Base-by-base conservation (phyloP, 2,888 invertebrate species). In the Agapostemon virescens region DNA sequence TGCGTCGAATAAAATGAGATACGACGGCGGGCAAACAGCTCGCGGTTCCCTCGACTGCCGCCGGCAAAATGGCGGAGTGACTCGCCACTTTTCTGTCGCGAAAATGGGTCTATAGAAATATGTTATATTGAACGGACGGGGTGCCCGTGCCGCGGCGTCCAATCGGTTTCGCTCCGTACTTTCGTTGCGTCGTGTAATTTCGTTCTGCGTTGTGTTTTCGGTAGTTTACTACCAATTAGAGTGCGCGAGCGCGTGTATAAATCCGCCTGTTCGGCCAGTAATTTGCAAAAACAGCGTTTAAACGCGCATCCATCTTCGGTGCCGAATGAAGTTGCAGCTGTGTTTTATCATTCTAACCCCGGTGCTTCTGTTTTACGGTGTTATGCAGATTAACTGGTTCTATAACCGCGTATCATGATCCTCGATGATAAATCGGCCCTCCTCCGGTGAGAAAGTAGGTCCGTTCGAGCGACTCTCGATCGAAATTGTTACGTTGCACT, bases 1-100 rank as follows among this genome's bases (percentile, higher is more conserved):
- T 63, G 52, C 42, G 26, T 45, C 68, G 61, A 72, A 68, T 52
- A 63, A 64, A 52, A 45, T 26, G 13, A 72, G 63, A 77, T 72
- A 30, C 33, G 26, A 9, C 49, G 63, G 55, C 68, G 45, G 55
- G 38, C 36, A 26, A 63, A 63, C 63, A 63, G 63, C 36, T n/a
- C n/a, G 58, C n/a, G 38, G 26, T 26, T 38, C 42, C 63, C 49
- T 4, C 30, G 20, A 30, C 17, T 11, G 36, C n/a, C 63, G 20
- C 15, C 58, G 58, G 58, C 33, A 61, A 61, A 61, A 61, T 61
- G 58, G 58, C 58, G 30, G 17, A 3, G 33, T 30, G 58, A 33
- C 58, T 61, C 30, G 17, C 7, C 3, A 33, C 58, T 61, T 30
- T 30, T 61, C 55, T 26, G 23, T 55, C 55, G 26, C 26, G 23